Evolutionary conservation across 2,888 invertebrate genomes (phyloP).

Genomic region (Apotomis betuletana): DNA sequence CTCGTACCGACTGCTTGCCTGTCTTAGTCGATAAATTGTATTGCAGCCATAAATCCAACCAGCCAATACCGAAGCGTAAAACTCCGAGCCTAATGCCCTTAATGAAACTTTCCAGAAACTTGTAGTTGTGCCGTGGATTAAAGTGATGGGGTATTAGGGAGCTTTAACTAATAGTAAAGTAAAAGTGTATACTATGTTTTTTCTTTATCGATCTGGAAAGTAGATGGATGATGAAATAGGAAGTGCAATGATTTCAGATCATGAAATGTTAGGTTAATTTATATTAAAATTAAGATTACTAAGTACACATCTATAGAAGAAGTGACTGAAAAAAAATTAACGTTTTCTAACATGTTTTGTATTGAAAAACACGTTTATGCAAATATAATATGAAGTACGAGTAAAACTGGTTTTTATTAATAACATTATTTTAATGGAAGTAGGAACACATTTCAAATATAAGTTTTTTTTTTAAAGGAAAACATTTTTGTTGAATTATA

Average conservation of each 20-base stretch:
- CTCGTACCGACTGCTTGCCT: not conserved
- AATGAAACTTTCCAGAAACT: constrained; percentile 55
- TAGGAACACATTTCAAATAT: no score
- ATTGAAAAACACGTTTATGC: no score
- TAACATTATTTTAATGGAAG: no score
- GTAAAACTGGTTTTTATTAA: no score
- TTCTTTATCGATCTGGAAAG: not conserved
- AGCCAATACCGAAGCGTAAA: constrained; percentile 56
- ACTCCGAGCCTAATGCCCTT: constrained; percentile 56
- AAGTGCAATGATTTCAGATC: not conserved
- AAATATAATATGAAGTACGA: no score
- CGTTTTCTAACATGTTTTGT: no score
- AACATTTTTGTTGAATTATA: no score
- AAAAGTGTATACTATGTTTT: constrained; percentile 1
- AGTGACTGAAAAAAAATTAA: no score
- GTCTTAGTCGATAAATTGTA: constrained; percentile 56
- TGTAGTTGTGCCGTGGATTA: constrained; percentile 32
- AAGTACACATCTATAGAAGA: no score
- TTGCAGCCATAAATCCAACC: constrained; percentile 65
- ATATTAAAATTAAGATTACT: no score
- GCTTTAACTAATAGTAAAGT: constrained; percentile 16
- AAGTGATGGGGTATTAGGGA: constrained; percentile 29
- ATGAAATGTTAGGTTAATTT: not conserved
- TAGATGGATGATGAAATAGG: not conserved
- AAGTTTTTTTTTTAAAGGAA: no score